Base-by-base conservation (phyloP, 2,797 vertebrate species). In the Anabas testudineus region DNA sequence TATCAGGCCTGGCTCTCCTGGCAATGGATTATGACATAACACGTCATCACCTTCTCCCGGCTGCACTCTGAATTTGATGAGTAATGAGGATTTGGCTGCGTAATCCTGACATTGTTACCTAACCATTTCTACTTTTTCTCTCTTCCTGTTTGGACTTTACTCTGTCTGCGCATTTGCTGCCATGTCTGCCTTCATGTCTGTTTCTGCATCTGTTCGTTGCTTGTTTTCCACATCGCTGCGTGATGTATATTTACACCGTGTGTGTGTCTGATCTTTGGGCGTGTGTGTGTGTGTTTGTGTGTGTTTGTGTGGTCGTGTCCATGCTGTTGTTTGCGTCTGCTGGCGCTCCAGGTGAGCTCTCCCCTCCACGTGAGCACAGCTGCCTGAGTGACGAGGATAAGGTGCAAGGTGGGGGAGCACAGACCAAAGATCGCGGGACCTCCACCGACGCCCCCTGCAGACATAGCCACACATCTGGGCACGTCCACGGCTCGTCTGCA, bases 341-440 rank as follows among this genome's bases (percentile, higher is more conserved):
- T 43, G 28, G 30, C 5, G 51, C 7, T 59, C 10, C 86, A 99
- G 98, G 96, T 77, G 97, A 98, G 43, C 94, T 95, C 88, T 96
- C 94, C 0, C 95, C 97, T n/a, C 91, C 96, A 19, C 96, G 94
- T 0, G 97, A 98, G 83, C 97, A 99, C 69, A 93, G 95, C 87
- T 99, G 98, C 78, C 94, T 99, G 87, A 98, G 97, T 1, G 97
- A 99, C 86, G 96, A 99, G 90, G 95, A 96, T 87, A 96, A 95
- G 65, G 90, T 95, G 65, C 96, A 96, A 66, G 93, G 93, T 65
- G 95, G 96, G 81, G 95, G 93, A 15, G 91, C 94, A 0, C 93
- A 96, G 92, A 97, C 97, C 91, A 98, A 97, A 94, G 97, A 99
- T 90, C 91, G 97, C 1, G 98, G 97, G 78, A 99, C 97, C 0